Percentiles rank a stretch among this genome's conserved stretches.
These are phyloP conservation scores for Riptortus pedestris DNA, from an alignment of 1,140 invertebrate species.

Conservation along the genomic window DNA sequence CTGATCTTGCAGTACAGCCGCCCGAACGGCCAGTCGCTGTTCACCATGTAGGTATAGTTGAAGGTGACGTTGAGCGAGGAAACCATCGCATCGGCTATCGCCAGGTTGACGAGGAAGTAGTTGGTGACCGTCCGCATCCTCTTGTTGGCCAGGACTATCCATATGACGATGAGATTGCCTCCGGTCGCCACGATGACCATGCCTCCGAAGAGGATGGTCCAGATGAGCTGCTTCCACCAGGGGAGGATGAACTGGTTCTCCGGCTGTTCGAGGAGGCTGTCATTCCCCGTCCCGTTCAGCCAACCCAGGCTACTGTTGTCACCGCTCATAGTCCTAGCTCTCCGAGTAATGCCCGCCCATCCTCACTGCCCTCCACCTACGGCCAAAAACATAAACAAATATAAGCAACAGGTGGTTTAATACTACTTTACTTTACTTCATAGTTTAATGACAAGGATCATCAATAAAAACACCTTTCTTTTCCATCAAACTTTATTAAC, in stretches of 20 bases:
- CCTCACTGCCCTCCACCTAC: no score
- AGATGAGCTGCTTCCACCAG: conserved; percentile 74
- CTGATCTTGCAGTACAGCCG: conserved; percentile 85
- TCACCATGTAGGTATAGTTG: conserved; percentile 87
- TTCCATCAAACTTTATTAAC: no score
- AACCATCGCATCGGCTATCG: conserved; percentile 83
- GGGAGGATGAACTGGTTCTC: conserved; percentile 56
- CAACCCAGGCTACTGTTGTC: conserved; percentile 10
- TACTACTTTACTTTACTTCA: no score
- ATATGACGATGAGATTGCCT: conserved; percentile 88
- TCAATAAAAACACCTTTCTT: no score
- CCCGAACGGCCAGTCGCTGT: conserved; percentile 88
- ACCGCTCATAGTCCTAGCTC: no score
- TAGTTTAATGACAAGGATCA: no score
- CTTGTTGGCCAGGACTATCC: conserved; percentile 83
- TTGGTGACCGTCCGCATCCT: conserved; percentile 92
- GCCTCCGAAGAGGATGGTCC: conserved; percentile 68
- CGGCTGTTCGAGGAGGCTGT: conserved; percentile 11
- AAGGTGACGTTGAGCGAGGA: conserved; percentile 86
- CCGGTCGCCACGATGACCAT: conserved; percentile 87
- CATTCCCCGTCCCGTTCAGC: conserved; percentile 16
- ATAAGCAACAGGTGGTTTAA: no score
- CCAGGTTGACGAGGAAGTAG: conserved; percentile 90
- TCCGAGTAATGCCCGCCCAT: no score
- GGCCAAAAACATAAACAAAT: no score